A percentile compares a stretch with the other conserved stretches of the same genome.
phyloP scores from a whole-genome alignment of 2,797 vertebrate genomes.

The Sardinella longiceps region DNA sequence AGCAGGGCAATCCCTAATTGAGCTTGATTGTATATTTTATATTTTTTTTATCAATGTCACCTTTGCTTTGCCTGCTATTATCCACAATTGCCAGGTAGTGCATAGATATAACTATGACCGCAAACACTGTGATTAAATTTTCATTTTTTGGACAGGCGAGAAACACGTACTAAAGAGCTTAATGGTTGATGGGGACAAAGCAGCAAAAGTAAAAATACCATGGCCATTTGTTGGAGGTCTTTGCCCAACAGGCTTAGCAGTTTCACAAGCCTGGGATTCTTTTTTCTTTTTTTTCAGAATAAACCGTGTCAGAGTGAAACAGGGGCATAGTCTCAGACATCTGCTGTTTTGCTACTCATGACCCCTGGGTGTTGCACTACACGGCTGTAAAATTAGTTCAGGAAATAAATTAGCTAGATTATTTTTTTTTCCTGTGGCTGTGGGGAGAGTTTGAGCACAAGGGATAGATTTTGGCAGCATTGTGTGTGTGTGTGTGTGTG shows the following conservation, averaged over 20 bases:
- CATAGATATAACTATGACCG: not conserved
- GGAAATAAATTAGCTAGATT: conserved; percentile 55
- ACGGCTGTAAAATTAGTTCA: conserved; percentile 55
- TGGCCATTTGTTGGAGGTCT: not conserved
- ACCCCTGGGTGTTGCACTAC: conserved; percentile 40
- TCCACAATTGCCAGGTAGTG: not conserved
- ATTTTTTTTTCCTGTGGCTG: conserved; percentile 47
- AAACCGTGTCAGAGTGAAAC: not conserved
- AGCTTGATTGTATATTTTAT: not conserved
- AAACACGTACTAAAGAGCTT: not conserved
- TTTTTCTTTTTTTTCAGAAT: not conserved
- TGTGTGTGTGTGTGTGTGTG: conserved; percentile 30
- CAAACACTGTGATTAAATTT: not conserved
- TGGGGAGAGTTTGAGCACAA: conserved; percentile 35
- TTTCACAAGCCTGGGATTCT: conserved; percentile 27
- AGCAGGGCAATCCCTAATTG: too few species aligned
- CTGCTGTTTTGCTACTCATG: conserved; percentile 44
- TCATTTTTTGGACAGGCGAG: not conserved
- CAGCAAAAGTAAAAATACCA: not conserved
- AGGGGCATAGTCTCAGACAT: conserved; percentile 30
- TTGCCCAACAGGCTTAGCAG: not conserved
- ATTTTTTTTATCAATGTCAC: too few species aligned
- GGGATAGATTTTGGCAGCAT: not conserved
- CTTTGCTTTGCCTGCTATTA: not conserved
- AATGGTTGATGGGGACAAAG: not conserved